Conservation (phyloP, 2,888 invertebrate species). For the Erebia palarica region DNA sequence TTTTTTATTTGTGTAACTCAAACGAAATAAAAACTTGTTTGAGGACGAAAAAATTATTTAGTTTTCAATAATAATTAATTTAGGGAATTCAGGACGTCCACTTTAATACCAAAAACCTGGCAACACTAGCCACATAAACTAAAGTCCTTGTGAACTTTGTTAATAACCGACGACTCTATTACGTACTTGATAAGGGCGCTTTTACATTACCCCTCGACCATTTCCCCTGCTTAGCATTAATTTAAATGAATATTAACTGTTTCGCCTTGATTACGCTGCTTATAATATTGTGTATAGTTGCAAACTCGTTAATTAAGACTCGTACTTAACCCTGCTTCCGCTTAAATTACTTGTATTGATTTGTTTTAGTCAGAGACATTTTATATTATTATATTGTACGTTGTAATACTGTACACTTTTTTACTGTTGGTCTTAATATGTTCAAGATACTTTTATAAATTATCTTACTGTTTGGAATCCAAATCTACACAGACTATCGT, state of each 20-base stretch:
- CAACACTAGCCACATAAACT: conserved; percentile 10
- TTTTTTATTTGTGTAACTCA: no score
- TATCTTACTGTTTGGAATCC: no score
- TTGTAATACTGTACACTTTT: no score
- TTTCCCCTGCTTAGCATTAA: conserved; percentile 26
- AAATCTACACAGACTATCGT: no score
- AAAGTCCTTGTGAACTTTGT: conserved; percentile 3
- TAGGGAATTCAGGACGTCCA: neutral
- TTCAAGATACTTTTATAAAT: no score
- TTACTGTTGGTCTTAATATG: no score
- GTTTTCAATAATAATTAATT: neutral
- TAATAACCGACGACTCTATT: conserved; percentile 14
- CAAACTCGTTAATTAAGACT: conserved; percentile 13
- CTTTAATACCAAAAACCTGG: conserved; percentile 6
- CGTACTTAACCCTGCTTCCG: conserved; percentile 18
- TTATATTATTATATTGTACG: no score
- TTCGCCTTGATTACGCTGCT: conserved; percentile 29
- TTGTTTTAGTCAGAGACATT: neutral
- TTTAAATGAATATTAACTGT: conserved; percentile 33
- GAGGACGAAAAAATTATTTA: no score
- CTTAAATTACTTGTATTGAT: conserved; percentile 14
- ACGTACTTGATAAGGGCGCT: conserved; percentile 18
- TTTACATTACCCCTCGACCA: conserved; percentile 12
- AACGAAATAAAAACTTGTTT: no score
- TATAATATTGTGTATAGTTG: conserved; percentile 25